Base-by-base conservation (phyloP, 2,113 vertebrate species). In the Siniperca knerii region DNA sequence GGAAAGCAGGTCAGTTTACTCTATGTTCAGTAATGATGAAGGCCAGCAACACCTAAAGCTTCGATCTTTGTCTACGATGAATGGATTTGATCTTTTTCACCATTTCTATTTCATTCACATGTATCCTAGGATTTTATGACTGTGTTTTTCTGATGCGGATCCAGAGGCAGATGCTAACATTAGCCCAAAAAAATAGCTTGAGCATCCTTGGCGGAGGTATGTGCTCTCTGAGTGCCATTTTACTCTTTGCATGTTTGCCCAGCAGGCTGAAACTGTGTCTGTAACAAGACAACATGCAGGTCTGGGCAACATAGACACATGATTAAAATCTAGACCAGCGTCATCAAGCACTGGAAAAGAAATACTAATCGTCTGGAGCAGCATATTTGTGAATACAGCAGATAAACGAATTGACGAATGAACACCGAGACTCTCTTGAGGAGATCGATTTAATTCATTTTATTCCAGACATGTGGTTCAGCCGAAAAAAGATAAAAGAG, bases 281-380 rank as follows among this genome's bases (percentile, higher is more conserved):
- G 44, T 35, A 29, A 54, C 54, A n/a, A 64, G 52, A 78, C 48
- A n/a, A 60, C 52, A 52, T 46, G 66, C 75, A 83, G 52, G 66
- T 76, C 70, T 35, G 65, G 40, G 70, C 80, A 65, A 13, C 44
- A 5, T 64, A 73, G 42, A 42, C 64, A 5, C 55, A 15, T 40
- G 52, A 82, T 82, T 82, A 37, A 48, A 16, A 68, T 25, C 42
- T 72, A 35, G 21, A 50, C 4, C 1, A 52, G 60, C n/a, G 58
- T 77, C 76, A 66, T 79, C 20, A 13, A 37, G 33, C 12, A 33
- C 8, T 29, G 11, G 33, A 20, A 25, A 29, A 13, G 60, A 68
- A 37, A 54, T 2, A 52, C 33, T 8, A 29, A 46, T 64, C 5
- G 8, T 58, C 33, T 23, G 48, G 15, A 75, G 40, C 4, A 35